Conservation (phyloP, 2,888 invertebrate genomes). For the Scaptomyza reducta region DNA sequence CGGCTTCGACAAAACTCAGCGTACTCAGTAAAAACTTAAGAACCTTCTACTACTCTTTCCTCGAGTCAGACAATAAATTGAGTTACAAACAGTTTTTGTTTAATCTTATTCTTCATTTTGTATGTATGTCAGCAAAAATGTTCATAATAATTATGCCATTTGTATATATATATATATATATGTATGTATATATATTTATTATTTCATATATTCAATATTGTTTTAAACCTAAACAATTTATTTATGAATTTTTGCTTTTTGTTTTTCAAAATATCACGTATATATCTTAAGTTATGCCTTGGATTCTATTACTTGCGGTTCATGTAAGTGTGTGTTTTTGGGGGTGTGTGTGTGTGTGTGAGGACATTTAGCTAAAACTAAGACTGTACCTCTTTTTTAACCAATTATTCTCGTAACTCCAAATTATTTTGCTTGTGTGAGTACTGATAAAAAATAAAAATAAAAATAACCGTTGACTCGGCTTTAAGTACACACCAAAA, state of each 20-base stretch:
- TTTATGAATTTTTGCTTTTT: slow-evolving; percentile 75
- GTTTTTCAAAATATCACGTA: slow-evolving; percentile 80
- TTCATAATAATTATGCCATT: slow-evolving; percentile 64
- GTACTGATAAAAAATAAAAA: not conserved
- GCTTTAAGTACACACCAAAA: slow-evolving; percentile 44
- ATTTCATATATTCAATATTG: slow-evolving; percentile 45
- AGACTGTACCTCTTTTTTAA: slow-evolving; percentile 1
- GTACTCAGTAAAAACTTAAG: slow-evolving; percentile 69
- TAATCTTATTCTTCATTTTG: slow-evolving; percentile 22
- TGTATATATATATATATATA: slow-evolving; percentile 58
- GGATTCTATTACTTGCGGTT: slow-evolving; percentile 63
- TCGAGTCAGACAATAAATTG: slow-evolving; percentile 72
- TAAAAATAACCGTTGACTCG: slow-evolving; percentile 31
- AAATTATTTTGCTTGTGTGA: not conserved
- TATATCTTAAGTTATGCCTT: slow-evolving; percentile 80
- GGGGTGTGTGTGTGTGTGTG: slow-evolving; percentile 20
- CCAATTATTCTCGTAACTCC: slow-evolving; percentile 11
- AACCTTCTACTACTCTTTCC: slow-evolving; percentile 42
- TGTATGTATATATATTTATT: slow-evolving; percentile 45
- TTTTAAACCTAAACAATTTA: slow-evolving; percentile 77
- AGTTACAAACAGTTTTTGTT: slow-evolving; percentile 65
- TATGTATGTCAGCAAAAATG: slow-evolving; percentile 70
- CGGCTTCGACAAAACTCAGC: slow-evolving; percentile 43
- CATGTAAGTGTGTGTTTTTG: slow-evolving; percentile 18
- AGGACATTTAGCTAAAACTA: slow-evolving; percentile 4